A percentile compares a stretch with the other conserved stretches of the same genome.
Conservation (phyloP, 2,113 vertebrate species). For the Grammomys dolichurus region DNA sequence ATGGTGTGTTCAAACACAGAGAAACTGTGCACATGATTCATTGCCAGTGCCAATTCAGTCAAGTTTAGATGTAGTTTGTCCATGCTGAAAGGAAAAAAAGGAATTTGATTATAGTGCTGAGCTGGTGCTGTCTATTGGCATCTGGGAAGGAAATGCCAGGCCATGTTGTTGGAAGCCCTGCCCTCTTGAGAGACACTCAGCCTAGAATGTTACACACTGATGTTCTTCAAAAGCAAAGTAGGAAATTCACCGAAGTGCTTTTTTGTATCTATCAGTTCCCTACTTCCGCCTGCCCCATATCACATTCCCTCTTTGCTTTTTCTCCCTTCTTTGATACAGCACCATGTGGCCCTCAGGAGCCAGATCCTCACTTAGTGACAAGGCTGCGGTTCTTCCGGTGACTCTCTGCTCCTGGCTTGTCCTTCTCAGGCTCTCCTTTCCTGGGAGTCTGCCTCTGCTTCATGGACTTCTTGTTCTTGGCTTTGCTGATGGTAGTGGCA, state of each 20-base stretch:
- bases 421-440: conserved; percentile 91
- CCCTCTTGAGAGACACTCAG: not conserved
- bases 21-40: conserved; percentile 89
- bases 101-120: conserved; percentile 33
- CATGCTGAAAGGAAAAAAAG: conserved; percentile 86
- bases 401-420: conserved; percentile 95
- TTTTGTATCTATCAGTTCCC: not conserved
- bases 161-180: not conserved
- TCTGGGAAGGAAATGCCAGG: not conserved
- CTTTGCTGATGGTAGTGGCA: conserved; percentile 93
- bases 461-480: conserved; percentile 90
- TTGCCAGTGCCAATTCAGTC: conserved; percentile 91
- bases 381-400: conserved; percentile 92
- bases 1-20: conserved; percentile 91
- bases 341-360: not conserved
- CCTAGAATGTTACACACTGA: not conserved
- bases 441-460: conserved; percentile 88
- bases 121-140: not conserved
- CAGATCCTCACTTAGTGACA: conserved; percentile 91
- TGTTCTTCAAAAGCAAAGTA: conserved; percentile 24
- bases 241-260: not conserved
- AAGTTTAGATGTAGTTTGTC: conserved; percentile 94
- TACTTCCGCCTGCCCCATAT: not conserved
- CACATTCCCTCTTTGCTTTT: not conserved
- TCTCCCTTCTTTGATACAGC: not conserved